Evolutionary conservation across 2,797 vertebrate species (phyloP).

Genomic region (Cetoscarus ocellatus): DNA sequence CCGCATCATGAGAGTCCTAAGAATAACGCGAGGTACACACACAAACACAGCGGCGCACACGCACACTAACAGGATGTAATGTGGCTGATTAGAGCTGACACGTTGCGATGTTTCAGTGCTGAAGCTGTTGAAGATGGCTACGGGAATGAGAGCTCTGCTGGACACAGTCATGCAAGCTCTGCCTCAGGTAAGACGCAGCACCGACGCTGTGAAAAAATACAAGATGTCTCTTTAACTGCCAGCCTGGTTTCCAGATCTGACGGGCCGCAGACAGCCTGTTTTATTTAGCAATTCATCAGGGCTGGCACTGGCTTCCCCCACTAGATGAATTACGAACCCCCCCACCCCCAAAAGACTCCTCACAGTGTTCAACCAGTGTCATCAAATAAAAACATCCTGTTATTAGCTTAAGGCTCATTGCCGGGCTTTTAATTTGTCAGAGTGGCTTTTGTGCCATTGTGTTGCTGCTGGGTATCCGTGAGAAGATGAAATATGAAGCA

Average conservation of each 20-base stretch:
- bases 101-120: constrained; percentile 84
- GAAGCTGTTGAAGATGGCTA: constrained; percentile 98
- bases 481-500: constrained; percentile 38
- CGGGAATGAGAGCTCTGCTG: constrained; percentile 94
- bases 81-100: constrained; percentile 46
- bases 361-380: constrained; percentile 12
- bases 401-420: constrained; percentile 36
- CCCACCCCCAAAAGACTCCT: constrained; percentile 9
- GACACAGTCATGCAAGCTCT: constrained; percentile 97
- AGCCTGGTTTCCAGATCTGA: constrained; percentile 56
- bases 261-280: constrained; percentile 57
- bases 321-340: constrained; percentile 27
- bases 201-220: constrained; percentile 13
- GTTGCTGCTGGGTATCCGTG: constrained; percentile 23
- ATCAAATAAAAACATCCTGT: constrained; percentile 18
- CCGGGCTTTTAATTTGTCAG: constrained; percentile 14
- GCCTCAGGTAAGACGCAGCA: constrained; percentile 90
- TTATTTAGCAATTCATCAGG: constrained; percentile 44
- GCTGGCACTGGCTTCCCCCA: constrained; percentile 24
- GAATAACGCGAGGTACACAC: constrained; percentile 91
- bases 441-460: constrained; percentile 17
- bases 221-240: constrained; percentile 35
- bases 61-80: background rate
- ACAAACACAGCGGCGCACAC: constrained; percentile 9
- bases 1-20: constrained; percentile 95